phyloP scores from a whole-genome alignment of 2,888 invertebrate species.

The Podotricha telesiphe region DNA sequence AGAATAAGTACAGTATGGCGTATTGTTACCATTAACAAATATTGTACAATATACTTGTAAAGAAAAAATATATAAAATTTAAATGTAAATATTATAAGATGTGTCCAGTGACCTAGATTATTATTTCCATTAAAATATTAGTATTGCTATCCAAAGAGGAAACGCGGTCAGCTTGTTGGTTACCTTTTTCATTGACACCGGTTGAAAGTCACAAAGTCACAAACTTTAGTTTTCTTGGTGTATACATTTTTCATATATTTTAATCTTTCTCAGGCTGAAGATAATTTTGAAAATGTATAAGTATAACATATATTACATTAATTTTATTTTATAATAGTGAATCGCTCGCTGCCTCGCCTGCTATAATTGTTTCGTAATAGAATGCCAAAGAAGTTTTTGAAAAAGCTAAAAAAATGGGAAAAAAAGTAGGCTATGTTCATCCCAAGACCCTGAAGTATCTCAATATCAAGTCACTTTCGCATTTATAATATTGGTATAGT shows the following conservation, averaged over 20 bases:
- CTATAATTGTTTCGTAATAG: too few species aligned
- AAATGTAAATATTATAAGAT: slow-evolving; percentile 5
- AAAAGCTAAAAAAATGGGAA: too few species aligned
- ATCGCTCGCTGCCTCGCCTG: too few species aligned
- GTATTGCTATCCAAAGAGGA: slow-evolving; percentile 18
- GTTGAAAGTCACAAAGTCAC: not conserved
- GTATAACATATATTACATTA: too few species aligned
- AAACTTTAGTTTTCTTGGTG: not conserved
- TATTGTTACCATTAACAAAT: not conserved
- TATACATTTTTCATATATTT: slow-evolving; percentile 1
- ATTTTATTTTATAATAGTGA: too few species aligned
- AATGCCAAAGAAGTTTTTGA: too few species aligned
- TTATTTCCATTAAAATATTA: slow-evolving; percentile 18
- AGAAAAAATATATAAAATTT: slow-evolving; percentile 1
- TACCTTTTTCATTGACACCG: slow-evolving; percentile 14
- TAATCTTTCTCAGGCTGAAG: not conserved
- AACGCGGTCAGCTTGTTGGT: slow-evolving; percentile 6
- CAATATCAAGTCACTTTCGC: too few species aligned
- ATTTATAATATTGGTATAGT: too few species aligned
- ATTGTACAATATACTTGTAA: not conserved
- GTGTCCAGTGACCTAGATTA: not conserved
- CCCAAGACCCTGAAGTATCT: too few species aligned
- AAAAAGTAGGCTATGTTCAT: too few species aligned
- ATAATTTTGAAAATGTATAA: too few species aligned
- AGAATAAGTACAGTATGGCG: not conserved